Evolutionary conservation across 2,888 invertebrate genomes (phyloP), one percentile per base, ranked within the genome.

Genomic region (Steinernema scapterisci): DNA sequence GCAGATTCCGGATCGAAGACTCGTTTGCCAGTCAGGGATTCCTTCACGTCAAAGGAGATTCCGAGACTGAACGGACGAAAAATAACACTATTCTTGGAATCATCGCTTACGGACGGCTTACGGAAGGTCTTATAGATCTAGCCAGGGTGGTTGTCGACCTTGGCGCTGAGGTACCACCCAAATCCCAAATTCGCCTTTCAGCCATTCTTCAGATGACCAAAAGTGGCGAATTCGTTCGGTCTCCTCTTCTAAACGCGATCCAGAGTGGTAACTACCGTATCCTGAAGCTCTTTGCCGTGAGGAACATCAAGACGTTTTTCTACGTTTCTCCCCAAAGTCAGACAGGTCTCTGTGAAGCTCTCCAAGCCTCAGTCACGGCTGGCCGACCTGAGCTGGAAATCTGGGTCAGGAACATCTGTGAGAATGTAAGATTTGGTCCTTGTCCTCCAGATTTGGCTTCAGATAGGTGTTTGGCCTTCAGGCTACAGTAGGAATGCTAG

Each of bases 211-310:
- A 63, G 63, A 63, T 63, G 13, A 63, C 63, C 27, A 63, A 63
- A 19, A 63, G 63, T 13, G 31, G 63, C 27, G 25, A 63, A 63
- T 63, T n/a, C 31, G 63, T 63, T 5, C 27, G 63, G 1, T 63
- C 63, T 9, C 63, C 63, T 5, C 63, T 63, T 1, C 31, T 63
- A 19, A 63, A 63, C 63, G 63, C 63, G 7, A 31, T 63, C 38
- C 63, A 63, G 16, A 63, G 25, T 25, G 31, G 63, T 1, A 27
- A 63, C 31, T 63, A 63, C 63, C 23, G 63, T 13, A 25, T 63
- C 63, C 31, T 63, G 16, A 27, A 25, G 1, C 63, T 63, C 9
- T 63, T 63, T 16, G 63, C 63, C 3, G 1, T 31, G 31, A 27
- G 27, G 16, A 13, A 25, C 16, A 27, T 16, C 5, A 11, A 25